Conservation (phyloP, 2,888 invertebrate species). For the Galerucella pusilla region DNA sequence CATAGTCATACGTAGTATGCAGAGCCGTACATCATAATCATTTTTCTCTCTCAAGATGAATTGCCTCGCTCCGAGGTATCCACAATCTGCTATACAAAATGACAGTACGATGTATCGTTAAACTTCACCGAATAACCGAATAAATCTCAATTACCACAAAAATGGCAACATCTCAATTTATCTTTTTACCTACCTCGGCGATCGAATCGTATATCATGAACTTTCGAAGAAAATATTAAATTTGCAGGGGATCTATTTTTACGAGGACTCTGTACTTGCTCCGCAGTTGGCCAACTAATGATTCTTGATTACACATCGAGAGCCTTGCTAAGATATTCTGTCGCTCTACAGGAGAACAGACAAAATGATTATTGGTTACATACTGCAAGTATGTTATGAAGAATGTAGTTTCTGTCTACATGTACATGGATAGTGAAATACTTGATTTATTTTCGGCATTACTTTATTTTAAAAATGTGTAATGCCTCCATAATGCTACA, state of each 20-base stretch:
- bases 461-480: background rate
- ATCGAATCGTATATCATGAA: conserved; percentile 57
- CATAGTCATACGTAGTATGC: background rate
- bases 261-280: conserved; percentile 52
- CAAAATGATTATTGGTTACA: conserved; percentile 64
- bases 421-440: background rate
- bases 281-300: conserved; percentile 43
- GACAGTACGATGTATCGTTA: conserved; percentile 28
- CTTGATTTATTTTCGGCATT: background rate
- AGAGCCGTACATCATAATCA: background rate
- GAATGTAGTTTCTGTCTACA: conserved; percentile 45
- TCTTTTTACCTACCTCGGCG: conserved; percentile 60
- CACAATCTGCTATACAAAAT: conserved; percentile 2
- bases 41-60: conserved; percentile 3
- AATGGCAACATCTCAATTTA: conserved; percentile 60
- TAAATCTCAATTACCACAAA: conserved; percentile 47
- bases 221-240: conserved; percentile 58
- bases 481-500: no score
- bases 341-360: conserved; percentile 55
- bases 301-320: conserved; percentile 23
- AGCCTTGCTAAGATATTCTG: conserved; percentile 32
- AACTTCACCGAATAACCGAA: conserved; percentile 37
- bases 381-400: conserved; percentile 57
- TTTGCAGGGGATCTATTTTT: conserved; percentile 58
- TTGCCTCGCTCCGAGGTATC: conserved; percentile 2